Evolutionary conservation across 2,113 vertebrate genomes (phyloP), one percentile per base, ranked within the genome.

Genomic region (Trematomus loennbergii): DNA sequence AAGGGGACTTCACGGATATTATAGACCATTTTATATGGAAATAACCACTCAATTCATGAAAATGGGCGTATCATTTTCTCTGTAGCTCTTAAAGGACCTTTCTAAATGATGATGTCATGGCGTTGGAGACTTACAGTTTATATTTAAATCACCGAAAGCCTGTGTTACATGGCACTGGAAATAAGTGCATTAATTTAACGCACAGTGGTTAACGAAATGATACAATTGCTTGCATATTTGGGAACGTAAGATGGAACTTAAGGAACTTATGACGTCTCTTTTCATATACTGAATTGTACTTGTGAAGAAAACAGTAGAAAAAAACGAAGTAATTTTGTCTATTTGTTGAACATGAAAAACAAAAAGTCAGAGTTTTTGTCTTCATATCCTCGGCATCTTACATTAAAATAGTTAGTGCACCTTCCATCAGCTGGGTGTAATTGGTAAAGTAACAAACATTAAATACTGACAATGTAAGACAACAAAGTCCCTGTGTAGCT

Each of bases 381-480:
- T 33, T 60, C 50, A 45, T 46, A 29, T 48, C 45, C 65, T 72
- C 9, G 0, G 20, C n/a, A 63, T 76, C 49, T 59, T 64, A 76
- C 40, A 22, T 43, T 43, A 63, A 79, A 83, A 73, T 7, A 46
- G n/a, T 53, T 9, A 46, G 17, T 58, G 25, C 54, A 50, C 48
- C 18, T 22, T 25, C 9, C 48, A 22, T 25, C 17, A 22, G 74
- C 64, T 69, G 60, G 55, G 60, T 69, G 29, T 79, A 84, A 86
- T 86, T 82, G 67, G 75, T 66, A 59, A 76, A 81, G 76, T 72
- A 79, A 81, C 55, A 75, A 80, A 74, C 45, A 70, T 36, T 60
- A 25, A 62, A 65, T 40, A 55, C 72, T 79, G 81, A 90, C 79
- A 85, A 82, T 57, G n/a, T 75, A 58, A 73, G 73, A 90, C 78